These are phyloP conservation scores for Hymenochirus boettgeri DNA, from an alignment of 2,113 vertebrate genomes.

Conservation along the genomic window DNA sequence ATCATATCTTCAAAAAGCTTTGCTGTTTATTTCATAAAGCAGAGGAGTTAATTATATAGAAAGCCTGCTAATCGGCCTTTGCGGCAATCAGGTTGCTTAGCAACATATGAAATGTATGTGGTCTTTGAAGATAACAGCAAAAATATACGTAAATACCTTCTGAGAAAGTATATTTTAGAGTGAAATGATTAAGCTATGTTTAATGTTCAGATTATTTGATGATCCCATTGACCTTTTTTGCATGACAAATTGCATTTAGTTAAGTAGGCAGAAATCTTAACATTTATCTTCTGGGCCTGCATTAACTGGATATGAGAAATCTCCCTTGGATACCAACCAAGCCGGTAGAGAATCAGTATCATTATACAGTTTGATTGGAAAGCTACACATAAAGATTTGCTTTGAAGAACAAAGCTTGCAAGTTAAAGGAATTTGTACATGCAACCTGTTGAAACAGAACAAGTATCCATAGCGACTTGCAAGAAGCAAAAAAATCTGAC, in stretches of 20 bases:
- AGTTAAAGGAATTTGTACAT: background rate
- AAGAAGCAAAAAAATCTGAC: too few relatives aligned
- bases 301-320: conserved; percentile 20
- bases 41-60: conserved; percentile 40
- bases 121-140: conserved; percentile 28
- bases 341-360: background rate
- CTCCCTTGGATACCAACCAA: conserved; percentile 1
- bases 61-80: conserved; percentile 22
- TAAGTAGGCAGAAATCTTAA: conserved; percentile 15
- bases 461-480: too few relatives aligned
- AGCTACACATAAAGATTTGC: background rate
- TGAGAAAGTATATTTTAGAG: conserved; percentile 10
- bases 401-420: background rate
- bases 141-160: conserved; percentile 30
- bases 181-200: conserved; percentile 33
- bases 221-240: conserved; percentile 36
- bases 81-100: conserved; percentile 37
- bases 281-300: background rate
- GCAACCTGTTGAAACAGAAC: too few relatives aligned
- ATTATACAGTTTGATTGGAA: conserved; percentile 4
- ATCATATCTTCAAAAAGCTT: conserved; percentile 17
- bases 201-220: conserved; percentile 26
- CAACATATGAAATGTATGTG: conserved; percentile 33
- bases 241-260: conserved; percentile 31
- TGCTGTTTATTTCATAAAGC: conserved; percentile 12